Base-by-base conservation (phyloP, 2,113 vertebrate genomes). In the Daubentonia madagascariensis region DNA sequence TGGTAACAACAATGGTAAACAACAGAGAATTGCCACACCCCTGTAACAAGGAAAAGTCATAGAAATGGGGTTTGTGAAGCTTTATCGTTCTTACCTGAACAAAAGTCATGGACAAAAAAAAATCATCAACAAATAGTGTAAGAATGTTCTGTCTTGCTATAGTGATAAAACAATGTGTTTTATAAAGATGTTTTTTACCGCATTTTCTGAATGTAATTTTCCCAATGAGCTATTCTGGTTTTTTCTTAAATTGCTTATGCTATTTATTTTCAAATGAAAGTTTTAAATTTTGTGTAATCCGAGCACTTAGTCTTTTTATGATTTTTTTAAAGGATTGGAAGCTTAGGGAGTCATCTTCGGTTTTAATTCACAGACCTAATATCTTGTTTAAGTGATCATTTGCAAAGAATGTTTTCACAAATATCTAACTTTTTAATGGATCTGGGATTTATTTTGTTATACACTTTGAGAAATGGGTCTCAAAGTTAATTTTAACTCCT, bases 401-500 rank as follows among this genome's bases (percentile, higher is more conserved):
- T 94, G 30, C 18, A 93, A 75, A 93, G 8, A 14, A 35, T 65
- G 14, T 85, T 85, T 70, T 85, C 1, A 86, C 81, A 92, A 93
- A 57, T 80, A 75, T 83, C 59, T 83, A 86, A 91, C 10, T 84
- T 93, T 95, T 90, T 63, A 68, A 54, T 70, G 20, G 50, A 70
- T 83, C 67, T 87, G 48, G 57, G 6, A 75, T 85, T 85, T 89
- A 57, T 89, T 72, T 79, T 92, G 30, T 80, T 73, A 35, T 65
- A 72, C 22, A n/a, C 16, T 52, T 67, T 65, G 28, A 73, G n/a
- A 16, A 5, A 30, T 75, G 12, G 2, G 6, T 72, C 37, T 79
- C n/a, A n/a, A 85, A 93, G 59, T 89, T 85, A 80, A 93, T 89
- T 95, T 89, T 80, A 75, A 32, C 57, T 93, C 30, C 45, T 80